These are phyloP conservation scores for Synergus gifuensis DNA, from an alignment of 2,888 invertebrate species.

Conservation along the genomic window DNA sequence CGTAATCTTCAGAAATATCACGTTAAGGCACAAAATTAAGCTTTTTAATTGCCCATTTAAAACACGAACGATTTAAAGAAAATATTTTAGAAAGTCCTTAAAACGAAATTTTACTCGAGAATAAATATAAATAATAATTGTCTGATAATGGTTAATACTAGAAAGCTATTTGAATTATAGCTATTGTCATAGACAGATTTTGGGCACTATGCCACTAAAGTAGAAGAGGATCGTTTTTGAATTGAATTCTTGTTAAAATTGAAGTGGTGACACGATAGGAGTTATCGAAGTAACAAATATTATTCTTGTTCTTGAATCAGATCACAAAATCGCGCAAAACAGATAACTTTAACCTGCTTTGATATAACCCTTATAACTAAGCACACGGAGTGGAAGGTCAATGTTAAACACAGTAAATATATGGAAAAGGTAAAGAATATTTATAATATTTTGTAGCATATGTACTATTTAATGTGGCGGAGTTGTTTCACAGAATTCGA, in stretches of 20 bases:
- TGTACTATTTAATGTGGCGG: neutral
- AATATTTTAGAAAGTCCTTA: too few species aligned
- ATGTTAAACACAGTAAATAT: neutral
- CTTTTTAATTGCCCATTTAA: neutral
- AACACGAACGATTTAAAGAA: neutral
- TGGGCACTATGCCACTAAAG: too few species aligned
- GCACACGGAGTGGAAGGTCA: neutral
- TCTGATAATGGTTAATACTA: too few species aligned
- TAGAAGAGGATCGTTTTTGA: too few species aligned
- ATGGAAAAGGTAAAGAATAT: slow-evolving; percentile 23
- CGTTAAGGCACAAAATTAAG: neutral
- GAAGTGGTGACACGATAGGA: neutral
- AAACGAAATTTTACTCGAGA: too few species aligned
- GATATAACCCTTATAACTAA: neutral
- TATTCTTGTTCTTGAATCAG: neutral
- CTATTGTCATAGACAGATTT: too few species aligned
- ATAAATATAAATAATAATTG: too few species aligned
- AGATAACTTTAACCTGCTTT: neutral
- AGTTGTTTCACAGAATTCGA: slow-evolving; percentile 27
- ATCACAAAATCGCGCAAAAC: neutral
- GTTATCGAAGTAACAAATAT: neutral
- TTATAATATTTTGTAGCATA: slow-evolving; percentile 16
- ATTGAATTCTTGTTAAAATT: neutral
- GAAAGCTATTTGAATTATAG: too few species aligned
- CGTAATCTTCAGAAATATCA: neutral